These are phyloP conservation scores for Drosophila algonquin DNA, from an alignment of 2,888 invertebrate species.

Conservation along the genomic window DNA sequence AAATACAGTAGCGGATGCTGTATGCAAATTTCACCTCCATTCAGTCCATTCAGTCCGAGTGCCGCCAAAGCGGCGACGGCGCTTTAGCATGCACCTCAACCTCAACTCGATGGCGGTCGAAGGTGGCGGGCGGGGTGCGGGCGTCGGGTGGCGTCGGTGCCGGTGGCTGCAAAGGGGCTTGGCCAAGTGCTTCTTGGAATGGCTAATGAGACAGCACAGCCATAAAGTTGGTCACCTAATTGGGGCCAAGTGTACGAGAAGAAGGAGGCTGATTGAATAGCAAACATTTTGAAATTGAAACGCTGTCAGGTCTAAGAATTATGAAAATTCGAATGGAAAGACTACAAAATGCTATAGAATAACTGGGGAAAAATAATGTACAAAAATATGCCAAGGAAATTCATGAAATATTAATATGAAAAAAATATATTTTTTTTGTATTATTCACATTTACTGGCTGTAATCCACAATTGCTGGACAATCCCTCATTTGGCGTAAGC, in stretches of 20 bases:
- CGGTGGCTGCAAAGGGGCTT: constrained; percentile 50
- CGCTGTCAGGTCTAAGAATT: not conserved
- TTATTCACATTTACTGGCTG: not conserved
- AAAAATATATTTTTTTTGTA: not conserved
- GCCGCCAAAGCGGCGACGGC: constrained; percentile 68
- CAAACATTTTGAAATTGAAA: constrained; percentile 53
- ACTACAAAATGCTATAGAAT: too few species aligned
- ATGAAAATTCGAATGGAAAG: not conserved
- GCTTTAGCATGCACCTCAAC: constrained; percentile 60
- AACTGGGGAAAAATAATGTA: too few species aligned
- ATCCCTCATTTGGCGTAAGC: constrained; percentile 8
- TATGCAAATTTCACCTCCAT: constrained; percentile 73
- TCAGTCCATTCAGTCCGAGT: constrained; percentile 63
- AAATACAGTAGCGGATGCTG: constrained; percentile 78
- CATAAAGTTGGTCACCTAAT: constrained; percentile 66
- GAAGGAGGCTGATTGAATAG: constrained; percentile 37
- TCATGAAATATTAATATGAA: not conserved
- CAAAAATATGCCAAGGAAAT: not conserved
- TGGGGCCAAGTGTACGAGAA: constrained; percentile 62
- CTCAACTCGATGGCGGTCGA: not conserved
- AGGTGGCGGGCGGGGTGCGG: not conserved
- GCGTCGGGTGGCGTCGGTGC: not conserved
- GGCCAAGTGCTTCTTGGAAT: constrained; percentile 72
- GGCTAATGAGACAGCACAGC: constrained; percentile 65
- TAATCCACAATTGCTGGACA: constrained; percentile 20